Conservation (phyloP, 2,888 invertebrate species). For the Campoletis raptor region DNA sequence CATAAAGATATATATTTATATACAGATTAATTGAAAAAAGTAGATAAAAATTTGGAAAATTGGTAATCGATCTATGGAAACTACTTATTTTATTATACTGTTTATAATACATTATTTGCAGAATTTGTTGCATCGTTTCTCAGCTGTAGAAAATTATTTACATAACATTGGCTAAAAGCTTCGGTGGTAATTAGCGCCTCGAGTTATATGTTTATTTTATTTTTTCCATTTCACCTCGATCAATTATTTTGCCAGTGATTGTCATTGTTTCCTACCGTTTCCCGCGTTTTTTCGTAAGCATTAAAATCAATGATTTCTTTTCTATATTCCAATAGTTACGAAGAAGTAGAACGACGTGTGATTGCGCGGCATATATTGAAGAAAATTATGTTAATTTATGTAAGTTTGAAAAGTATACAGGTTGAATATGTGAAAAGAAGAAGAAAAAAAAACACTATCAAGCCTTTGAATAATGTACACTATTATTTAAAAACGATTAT, state of each 20-base stretch:
- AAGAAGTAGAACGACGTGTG: too few relatives aligned
- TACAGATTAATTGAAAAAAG: constrained; percentile 10
- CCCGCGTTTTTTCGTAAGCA: not conserved
- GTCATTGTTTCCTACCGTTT: not conserved
- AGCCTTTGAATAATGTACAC: not conserved
- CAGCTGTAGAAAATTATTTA: not conserved
- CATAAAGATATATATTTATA: constrained; percentile 26
- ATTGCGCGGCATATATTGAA: too few relatives aligned
- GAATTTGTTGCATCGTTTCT: not conserved
- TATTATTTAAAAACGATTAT: not conserved
- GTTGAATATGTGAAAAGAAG: too few relatives aligned
- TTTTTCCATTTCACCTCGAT: not conserved
- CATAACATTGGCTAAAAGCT: not conserved
- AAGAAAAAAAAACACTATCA: not conserved
- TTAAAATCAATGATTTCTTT: not conserved
- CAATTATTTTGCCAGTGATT: not conserved
- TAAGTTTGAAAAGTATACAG: too few relatives aligned
- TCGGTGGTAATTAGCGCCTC: not conserved
- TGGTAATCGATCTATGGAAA: constrained; percentile 22
- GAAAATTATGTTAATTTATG: too few relatives aligned
- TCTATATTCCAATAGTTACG: not conserved
- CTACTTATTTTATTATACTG: constrained; percentile 42
- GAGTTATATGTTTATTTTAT: not conserved
- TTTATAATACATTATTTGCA: not conserved
- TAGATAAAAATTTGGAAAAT: not conserved